A percentile compares a stretch with the other conserved stretches of the same genome.
phyloP scores from a whole-genome alignment of 2,113 vertebrate genomes.

The Semicossyphus pulcher region DNA sequence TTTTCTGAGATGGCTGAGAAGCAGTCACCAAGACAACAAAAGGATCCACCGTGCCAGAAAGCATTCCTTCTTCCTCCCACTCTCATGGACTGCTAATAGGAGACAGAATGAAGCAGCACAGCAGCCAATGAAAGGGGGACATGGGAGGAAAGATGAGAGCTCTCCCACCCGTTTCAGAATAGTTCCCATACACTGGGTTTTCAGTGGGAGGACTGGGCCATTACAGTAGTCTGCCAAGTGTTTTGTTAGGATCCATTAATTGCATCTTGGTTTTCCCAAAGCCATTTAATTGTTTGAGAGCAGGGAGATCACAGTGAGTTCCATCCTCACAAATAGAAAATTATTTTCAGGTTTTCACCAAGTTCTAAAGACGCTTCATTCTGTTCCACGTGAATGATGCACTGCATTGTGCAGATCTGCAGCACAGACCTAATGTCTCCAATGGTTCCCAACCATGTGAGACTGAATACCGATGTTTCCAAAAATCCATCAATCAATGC shows the following conservation, averaged over 20 bases:
- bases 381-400: slow-evolving; percentile 35
- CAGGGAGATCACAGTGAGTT: slow-evolving; percentile 29
- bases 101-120: slow-evolving; percentile 42
- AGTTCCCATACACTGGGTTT: slow-evolving; percentile 58
- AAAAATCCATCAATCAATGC: neutral
- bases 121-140: slow-evolving; percentile 8
- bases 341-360: slow-evolving; percentile 35
- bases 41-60: slow-evolving; percentile 50
- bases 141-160: slow-evolving; percentile 55
- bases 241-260: slow-evolving; percentile 69
- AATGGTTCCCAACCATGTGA: neutral
- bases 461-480: neutral
- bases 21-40: slow-evolving; percentile 71
- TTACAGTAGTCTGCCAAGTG: slow-evolving; percentile 52
- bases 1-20: slow-evolving; percentile 44
- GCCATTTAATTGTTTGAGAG: slow-evolving; percentile 45
- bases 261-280: slow-evolving; percentile 49
- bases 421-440: neutral
- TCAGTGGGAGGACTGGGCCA: slow-evolving; percentile 46
- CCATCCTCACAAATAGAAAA: slow-evolving; percentile 25
- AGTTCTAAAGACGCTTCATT: slow-evolving; percentile 8
- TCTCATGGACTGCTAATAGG: slow-evolving; percentile 53
- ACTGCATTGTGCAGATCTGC: slow-evolving; percentile 17
- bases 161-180: slow-evolving; percentile 44
- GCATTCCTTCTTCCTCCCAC: slow-evolving; percentile 56